Evolutionary conservation across 2,113 vertebrate species (phyloP), one percentile per base, ranked within the genome.

Genomic region (Hemichromis elongatus): DNA sequence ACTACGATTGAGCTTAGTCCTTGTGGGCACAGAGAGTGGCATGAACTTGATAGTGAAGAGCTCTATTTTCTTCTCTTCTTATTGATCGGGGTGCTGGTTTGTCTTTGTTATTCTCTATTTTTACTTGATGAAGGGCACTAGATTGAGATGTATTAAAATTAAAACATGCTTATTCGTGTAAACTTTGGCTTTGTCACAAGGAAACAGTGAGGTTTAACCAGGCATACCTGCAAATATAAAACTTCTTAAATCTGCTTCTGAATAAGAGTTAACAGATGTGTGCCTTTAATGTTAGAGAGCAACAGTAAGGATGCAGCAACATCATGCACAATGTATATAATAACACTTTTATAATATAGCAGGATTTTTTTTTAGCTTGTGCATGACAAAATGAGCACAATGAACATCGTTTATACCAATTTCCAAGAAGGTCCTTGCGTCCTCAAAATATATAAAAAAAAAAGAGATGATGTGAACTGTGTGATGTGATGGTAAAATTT

Each of bases 301-400:
- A 66, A 40, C 0, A 66, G 61, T n/a, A 66, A 45, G 6, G n/a
- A 45, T 45, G 66, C 21, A 68, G 21, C 63, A 9, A 42, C 63
- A 42, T n/a, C 40, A 68, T 68, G 63, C 63, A 42, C 12, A 40
- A 9, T 9, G 7, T 37, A 68, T 24, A 68, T 68, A 68, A 37
- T 24, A 26, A 42, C 63, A 42, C 63, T 42, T 42, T 68, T 42
- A 14, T 42, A 24, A 1, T 42, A 40, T 8, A 6, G 63, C 1
- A 2, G 2, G 7, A 0, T 0, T 7, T 24, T n/a, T 13, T 61
- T 42, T 68, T 24, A 26, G 37, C n/a, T 24, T 42, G 63, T 24
- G 37, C 63, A 70, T 45, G 5, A 33, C 33, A 66, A 66, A 66
- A 66, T 66, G 33, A 66, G 33, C 61, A 21, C 6, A 66, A 66